Base-by-base conservation (phyloP, 35 echinoderm and acorn worm species). In the Apostichopus californicus region DNA sequence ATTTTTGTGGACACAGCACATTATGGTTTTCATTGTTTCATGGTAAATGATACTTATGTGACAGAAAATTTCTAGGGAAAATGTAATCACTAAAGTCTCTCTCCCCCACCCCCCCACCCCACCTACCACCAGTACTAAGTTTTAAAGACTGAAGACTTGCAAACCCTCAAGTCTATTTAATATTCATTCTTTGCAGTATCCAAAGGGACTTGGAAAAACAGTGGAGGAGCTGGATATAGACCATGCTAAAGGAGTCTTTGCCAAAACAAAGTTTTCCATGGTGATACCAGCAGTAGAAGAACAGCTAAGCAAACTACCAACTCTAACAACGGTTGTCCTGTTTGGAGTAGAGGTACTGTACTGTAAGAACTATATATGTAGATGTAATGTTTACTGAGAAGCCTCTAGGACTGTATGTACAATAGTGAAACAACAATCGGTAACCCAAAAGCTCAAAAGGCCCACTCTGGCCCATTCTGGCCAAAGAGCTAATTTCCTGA, bases 191-290 rank as follows among this genome's bases (percentile, higher is more conserved):
- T 46, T 64, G 60, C 87, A 98, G 96, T 98, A 98, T 93, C 96
- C 96, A 22, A 98, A 94, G 90, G 97, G 97, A 21, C 79, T 96
- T 56, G 95, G 97, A 63, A 80, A 75, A 11, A 96, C 97, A 60
- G 93, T 99, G 8, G 71, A 91, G 60, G 93, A 99, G 3, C 28
- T 99, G 87, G 95, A 99, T 73, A 93, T 90, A 22, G 83, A n/a
- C 55, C 86, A 87, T 78, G 96, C 93, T 89, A 68, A 93, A 26
- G 95, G 93, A 79, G 87, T 92, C 2, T 96, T 84, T 80, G 77
- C 95, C 20, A 99, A 99, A 59, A 99, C 97, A 0, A 95, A 94
- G 66, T 99, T 99, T 71, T 96, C 97, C 12, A 99, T 99, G 97
- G 86, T 96, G 22, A 92, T 99, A 24, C 95, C 97, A 18, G 93